Evolutionary conservation across 2,888 invertebrate species (phyloP), one percentile per base, ranked within the genome.

Genomic region (Caenorhabditis imperialis): DNA sequence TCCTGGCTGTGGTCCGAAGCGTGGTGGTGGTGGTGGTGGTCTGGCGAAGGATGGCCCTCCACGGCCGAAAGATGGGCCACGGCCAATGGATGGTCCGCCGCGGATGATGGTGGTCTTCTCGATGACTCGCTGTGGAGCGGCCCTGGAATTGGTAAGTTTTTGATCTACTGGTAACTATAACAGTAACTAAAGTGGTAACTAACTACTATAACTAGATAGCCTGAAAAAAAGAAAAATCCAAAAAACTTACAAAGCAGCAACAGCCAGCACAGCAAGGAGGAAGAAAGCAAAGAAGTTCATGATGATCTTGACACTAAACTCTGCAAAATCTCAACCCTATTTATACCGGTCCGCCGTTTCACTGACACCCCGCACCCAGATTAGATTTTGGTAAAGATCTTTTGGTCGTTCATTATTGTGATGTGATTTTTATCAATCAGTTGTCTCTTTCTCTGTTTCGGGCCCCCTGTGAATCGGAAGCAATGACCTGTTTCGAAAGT

Each of bases 201-300:
- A 58, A 42, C 16, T 8, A 6, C 42, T 42, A 42, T n/a, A 48
- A 27, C 10, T 25, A 16, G 16, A 16, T 5, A 18, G 16, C 20
- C 4, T 42, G 42, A 18, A 42, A 42, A 10, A 23, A 6, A 51
- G 51, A 33, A 10, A 45, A n/a, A n/a, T 3, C 42, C 42, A 6
- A 14, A 20, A 50, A 42, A 70, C 77, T 74, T 37, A 77, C 74
- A 67, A 51, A 23, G 58, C 74, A 37, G 58, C 62, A 35, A 72
- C 74, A 50, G 71, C 51, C 40, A 77, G 42, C 47, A 54, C 58
- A 38, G 69, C 65, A 27, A 77, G 74, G 47, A 70, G 57, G 57
- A 74, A 40, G 38, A 63, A 37, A 8, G 60, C 54, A 42, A 50
- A 58, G 67, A 77, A 63, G 54, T 77, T 65, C 77, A 74, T 77